phyloP scores from a whole-genome alignment of 2,797 vertebrate genomes.

The Enteromius paludinosus region DNA sequence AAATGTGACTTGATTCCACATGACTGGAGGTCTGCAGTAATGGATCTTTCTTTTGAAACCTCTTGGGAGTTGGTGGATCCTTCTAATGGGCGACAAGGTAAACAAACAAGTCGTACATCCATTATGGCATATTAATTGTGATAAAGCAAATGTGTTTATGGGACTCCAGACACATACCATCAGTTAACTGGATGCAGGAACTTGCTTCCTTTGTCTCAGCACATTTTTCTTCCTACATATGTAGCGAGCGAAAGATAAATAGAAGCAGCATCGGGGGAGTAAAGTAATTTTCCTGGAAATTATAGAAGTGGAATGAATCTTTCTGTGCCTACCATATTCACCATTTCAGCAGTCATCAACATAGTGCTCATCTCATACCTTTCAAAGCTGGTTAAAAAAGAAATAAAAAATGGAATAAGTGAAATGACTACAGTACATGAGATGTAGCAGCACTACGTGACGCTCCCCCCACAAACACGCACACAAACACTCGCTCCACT shows the following conservation, averaged over 20 bases:
- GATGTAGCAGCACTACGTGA: slow-evolving; percentile 21
- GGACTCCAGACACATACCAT: not conserved
- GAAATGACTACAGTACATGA: slow-evolving; percentile 38
- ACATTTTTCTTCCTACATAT: slow-evolving; percentile 35
- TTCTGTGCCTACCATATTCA: slow-evolving; percentile 5
- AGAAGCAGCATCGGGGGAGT: slow-evolving; percentile 26
- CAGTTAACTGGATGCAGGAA: slow-evolving; percentile 9
- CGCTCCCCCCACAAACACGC: not conserved
- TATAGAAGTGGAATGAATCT: slow-evolving; percentile 31
- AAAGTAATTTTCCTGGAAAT: slow-evolving; percentile 40
- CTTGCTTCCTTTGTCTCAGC: slow-evolving; percentile 8
- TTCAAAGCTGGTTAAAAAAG: slow-evolving; percentile 44
- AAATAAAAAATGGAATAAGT: slow-evolving; percentile 42
- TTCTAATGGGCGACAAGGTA: not conserved
- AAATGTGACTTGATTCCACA: slow-evolving; percentile 12
- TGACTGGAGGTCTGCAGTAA: slow-evolving; percentile 15
- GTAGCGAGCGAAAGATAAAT: slow-evolving; percentile 37
- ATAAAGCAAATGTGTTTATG: not conserved
- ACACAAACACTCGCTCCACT: not conserved
- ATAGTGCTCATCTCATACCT: slow-evolving; percentile 36
- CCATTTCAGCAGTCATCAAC: slow-evolving; percentile 24
- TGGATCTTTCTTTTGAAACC: slow-evolving; percentile 8
- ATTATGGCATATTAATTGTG: slow-evolving; percentile 23
- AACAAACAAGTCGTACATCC: not conserved
- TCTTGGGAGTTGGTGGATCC: not conserved